Percentiles rank a stretch among this genome's conserved stretches.
Evolutionary conservation across 1,140 invertebrate genomes (phyloP).

Genomic region (Trichonephila inaurata): DNA sequence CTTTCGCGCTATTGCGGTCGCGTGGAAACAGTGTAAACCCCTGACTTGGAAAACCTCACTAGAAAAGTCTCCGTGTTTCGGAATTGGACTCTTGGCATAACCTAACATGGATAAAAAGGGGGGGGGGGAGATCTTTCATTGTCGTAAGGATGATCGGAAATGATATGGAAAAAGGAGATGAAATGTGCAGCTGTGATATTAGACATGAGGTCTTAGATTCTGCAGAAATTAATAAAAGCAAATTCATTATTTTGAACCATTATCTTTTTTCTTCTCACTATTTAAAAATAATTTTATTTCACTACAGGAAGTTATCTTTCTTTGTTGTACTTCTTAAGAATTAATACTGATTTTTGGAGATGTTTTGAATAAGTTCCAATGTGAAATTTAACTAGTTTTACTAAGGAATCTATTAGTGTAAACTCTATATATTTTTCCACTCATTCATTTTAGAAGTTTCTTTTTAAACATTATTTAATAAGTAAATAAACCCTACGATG

Average conservation of each 20-base stretch:
- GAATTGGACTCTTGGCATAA: slow-evolving; percentile 31
- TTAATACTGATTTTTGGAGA: too few species aligned
- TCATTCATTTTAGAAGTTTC: too few species aligned
- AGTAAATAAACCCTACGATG: too few species aligned
- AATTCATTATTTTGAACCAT: neutral
- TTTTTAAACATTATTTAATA: too few species aligned
- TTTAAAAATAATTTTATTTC: too few species aligned
- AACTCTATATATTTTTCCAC: too few species aligned
- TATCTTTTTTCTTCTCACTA: too few species aligned
- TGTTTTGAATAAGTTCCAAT: too few species aligned
- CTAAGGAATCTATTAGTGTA: too few species aligned
- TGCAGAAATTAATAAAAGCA: neutral
- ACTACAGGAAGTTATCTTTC: too few species aligned
- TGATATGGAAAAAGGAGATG: neutral
- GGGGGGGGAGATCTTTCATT: neutral
- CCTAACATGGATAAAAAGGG: neutral
- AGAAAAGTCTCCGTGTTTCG: neutral
- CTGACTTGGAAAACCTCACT: neutral
- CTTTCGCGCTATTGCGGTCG: slow-evolving; percentile 46
- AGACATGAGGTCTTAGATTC: neutral
- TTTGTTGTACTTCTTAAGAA: too few species aligned
- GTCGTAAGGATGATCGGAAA: neutral
- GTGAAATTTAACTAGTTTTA: too few species aligned
- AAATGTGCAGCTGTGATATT: neutral
- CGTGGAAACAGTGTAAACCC: neutral